Evolutionary conservation across 2,797 vertebrate species (phyloP).

Genomic region (Tadarida brasiliensis): DNA sequence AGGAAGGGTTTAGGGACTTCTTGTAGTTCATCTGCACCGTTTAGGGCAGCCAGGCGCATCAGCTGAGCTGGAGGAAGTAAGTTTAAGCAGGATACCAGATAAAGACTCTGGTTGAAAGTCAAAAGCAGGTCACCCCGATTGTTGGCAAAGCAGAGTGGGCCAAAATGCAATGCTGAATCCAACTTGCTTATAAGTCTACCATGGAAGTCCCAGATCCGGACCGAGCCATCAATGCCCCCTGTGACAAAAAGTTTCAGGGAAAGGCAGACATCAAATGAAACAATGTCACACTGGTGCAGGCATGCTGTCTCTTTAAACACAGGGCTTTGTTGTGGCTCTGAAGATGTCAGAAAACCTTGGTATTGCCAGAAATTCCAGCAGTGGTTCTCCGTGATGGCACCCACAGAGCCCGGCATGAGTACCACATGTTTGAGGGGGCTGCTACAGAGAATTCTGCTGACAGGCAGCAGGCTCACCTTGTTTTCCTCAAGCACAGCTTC

Average conservation of each 20-base stretch:
- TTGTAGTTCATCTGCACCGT: constrained; percentile 50
- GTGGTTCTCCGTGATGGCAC: constrained; percentile 77
- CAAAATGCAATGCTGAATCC: constrained; percentile 74
- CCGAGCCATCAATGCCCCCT: constrained; percentile 64
- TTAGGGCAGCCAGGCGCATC: neutral
- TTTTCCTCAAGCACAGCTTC: neutral
- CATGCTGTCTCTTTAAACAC: constrained; percentile 35
- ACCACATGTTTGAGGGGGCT: constrained; percentile 63
- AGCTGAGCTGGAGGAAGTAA: constrained; percentile 72
- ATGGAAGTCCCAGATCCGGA: constrained; percentile 79
- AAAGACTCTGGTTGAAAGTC: constrained; percentile 79
- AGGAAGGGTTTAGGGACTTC: constrained; percentile 79
- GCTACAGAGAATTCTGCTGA: constrained; percentile 57
- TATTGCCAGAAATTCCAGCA: constrained; percentile 75
- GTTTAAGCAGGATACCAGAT: constrained; percentile 78
- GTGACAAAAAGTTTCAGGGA: constrained; percentile 80
- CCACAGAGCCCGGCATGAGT: constrained; percentile 78
- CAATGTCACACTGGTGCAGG: constrained; percentile 73
- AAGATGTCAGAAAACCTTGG: neutral
- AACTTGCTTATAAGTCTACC: constrained; percentile 77
- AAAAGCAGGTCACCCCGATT: constrained; percentile 81
- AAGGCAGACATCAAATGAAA: constrained; percentile 82
- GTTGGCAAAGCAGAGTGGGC: constrained; percentile 83
- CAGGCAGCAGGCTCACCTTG: constrained; percentile 53
- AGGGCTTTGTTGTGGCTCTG: neutral